These are phyloP conservation scores for Chymomyza fuscimana DNA, from an alignment of 2,888 invertebrate species.

Conservation along the genomic window DNA sequence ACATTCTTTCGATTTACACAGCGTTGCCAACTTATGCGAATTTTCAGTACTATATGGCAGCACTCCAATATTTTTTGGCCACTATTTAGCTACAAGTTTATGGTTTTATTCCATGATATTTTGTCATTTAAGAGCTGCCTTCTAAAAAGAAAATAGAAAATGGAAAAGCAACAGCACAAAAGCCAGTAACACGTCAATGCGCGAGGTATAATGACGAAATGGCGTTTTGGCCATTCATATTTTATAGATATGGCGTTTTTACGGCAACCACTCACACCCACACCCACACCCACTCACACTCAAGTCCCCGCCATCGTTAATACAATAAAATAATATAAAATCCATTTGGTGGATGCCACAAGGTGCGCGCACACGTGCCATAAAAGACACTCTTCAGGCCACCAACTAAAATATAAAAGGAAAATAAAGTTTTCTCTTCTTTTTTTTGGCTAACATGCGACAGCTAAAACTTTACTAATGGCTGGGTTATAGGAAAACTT, in stretches of 20 bases:
- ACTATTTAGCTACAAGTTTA: conserved; percentile 52
- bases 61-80: conserved; percentile 15
- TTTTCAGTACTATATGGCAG: conserved; percentile 56
- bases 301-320: conserved; percentile 44
- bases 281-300: too few species aligned
- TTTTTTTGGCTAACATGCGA: background rate
- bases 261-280: conserved; percentile 5
- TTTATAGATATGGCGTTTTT: conserved; percentile 39
- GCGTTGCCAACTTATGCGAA: conserved; percentile 54
- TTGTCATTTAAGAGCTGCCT: conserved; percentile 51
- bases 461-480: background rate
- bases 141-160: conserved; percentile 10
- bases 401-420: background rate
- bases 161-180: background rate
- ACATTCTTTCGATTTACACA: conserved; percentile 6
- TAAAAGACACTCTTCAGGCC: conserved; percentile 22
- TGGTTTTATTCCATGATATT: conserved; percentile 67
- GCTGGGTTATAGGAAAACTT: background rate
- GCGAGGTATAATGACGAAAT: conserved; percentile 58
- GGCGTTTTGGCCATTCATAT: conserved; percentile 45
- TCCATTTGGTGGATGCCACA: conserved; percentile 49
- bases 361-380: conserved; percentile 50
- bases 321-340: conserved; percentile 49
- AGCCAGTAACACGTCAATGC: conserved; percentile 64
- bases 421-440: background rate